These are phyloP conservation scores for Heptranchias perlo DNA, from an alignment of 2,113 vertebrate genomes.

Conservation along the genomic window DNA sequence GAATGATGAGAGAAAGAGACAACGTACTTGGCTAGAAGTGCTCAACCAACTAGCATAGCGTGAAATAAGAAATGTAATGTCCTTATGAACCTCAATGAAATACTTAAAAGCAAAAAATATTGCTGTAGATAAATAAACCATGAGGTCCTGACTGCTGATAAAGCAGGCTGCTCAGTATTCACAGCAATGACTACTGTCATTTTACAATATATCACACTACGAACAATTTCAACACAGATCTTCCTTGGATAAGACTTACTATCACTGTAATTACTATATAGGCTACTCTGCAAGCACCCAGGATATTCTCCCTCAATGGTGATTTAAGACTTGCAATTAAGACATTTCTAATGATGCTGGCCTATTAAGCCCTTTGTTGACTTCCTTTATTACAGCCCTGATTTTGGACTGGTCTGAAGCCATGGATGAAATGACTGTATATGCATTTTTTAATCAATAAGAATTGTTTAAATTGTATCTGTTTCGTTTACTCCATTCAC, in stretches of 20 bases:
- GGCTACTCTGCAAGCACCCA: not conserved
- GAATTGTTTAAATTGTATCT: too few species aligned
- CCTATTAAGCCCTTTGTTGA: not conserved
- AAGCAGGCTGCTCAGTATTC: not conserved
- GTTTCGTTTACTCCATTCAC: too few species aligned
- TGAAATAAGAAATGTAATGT: not conserved
- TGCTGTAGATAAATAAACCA: not conserved
- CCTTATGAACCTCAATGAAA: not conserved
- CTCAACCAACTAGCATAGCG: not conserved
- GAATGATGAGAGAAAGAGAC: not conserved
- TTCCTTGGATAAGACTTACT: not conserved
- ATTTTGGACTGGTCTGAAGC: not conserved
- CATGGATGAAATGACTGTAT: not conserved
- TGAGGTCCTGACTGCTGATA: not conserved
- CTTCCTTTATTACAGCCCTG: too few species aligned
- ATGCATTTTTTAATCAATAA: not conserved
- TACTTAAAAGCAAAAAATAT: not conserved
- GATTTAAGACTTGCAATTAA: not conserved
- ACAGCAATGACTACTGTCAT: not conserved
- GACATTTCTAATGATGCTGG: not conserved
- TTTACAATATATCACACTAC: not conserved
- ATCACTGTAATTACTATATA: not conserved
- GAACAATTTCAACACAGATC: not conserved
- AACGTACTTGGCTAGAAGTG: not conserved
- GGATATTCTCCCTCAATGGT: not conserved